Evolutionary conservation across 2,797 vertebrate species (phyloP).

Genomic region (Toxotes lorentzi): DNA sequence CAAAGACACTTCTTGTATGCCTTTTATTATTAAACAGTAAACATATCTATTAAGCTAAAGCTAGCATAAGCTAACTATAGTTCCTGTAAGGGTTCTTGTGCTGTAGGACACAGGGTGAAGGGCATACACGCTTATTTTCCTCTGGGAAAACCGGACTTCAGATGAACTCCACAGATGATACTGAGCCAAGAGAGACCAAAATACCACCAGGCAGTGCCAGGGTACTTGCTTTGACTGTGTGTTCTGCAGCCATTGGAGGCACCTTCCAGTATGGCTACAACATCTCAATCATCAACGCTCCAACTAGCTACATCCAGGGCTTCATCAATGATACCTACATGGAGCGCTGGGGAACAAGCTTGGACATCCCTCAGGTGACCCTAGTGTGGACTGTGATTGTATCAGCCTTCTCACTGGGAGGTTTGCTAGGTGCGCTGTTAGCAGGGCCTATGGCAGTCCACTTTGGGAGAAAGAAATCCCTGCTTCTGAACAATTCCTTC

Average conservation of each 20-base stretch:
- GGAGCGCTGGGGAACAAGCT: constrained; percentile 77
- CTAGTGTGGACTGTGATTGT: constrained; percentile 90
- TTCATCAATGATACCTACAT: constrained; percentile 91
- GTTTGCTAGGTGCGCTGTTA: constrained; percentile 86
- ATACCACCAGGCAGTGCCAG: constrained; percentile 18
- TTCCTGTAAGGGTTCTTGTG: neutral
- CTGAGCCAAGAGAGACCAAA: constrained; percentile 28
- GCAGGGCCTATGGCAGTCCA: constrained; percentile 90
- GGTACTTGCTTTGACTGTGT: constrained; percentile 87
- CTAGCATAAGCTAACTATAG: too few species aligned
- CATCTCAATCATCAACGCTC: constrained; percentile 92
- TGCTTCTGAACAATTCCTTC: constrained; percentile 90
- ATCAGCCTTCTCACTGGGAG: constrained; percentile 89
- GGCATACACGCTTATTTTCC: neutral
- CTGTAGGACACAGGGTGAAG: neutral
- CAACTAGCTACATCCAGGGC: constrained; percentile 87
- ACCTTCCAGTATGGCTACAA: constrained; percentile 96
- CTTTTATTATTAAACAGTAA: neutral
- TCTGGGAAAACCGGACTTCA: neutral
- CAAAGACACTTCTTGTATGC: accelerated
- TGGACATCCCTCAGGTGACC: constrained; percentile 80
- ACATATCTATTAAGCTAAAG: neutral
- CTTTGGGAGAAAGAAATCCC: constrained; percentile 89
- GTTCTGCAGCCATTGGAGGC: constrained; percentile 92
- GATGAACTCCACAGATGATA: constrained; percentile 38